These are phyloP conservation scores for Cephus pulcher DNA, from an alignment of 2,888 invertebrate genomes.

Conservation along the genomic window DNA sequence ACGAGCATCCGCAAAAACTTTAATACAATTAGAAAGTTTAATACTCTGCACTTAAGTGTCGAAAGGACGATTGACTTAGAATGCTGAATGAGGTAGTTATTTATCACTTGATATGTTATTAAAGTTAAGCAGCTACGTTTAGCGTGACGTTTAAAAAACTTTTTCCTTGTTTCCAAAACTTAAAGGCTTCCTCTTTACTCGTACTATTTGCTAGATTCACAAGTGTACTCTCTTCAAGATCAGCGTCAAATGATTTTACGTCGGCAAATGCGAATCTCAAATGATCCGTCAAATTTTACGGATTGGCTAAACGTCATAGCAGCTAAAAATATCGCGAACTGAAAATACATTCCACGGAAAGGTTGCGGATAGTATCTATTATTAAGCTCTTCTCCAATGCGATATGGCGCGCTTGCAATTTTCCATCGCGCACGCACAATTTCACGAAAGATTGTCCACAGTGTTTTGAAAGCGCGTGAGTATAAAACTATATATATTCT, in stretches of 20 bases:
- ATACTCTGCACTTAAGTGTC: background rate
- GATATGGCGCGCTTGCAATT: background rate
- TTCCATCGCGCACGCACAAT: background rate
- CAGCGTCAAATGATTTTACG: background rate
- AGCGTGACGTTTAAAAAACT: background rate
- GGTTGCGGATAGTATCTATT: slow-evolving; percentile 17
- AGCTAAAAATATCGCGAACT: slow-evolving; percentile 4
- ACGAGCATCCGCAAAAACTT: background rate
- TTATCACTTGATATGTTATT: background rate
- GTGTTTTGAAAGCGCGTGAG: background rate
- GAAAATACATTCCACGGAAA: slow-evolving; percentile 17
- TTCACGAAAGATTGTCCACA: background rate
- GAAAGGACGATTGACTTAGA: background rate
- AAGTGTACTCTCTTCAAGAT: background rate
- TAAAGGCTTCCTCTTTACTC: background rate
- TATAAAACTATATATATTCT: background rate
- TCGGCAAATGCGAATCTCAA: background rate
- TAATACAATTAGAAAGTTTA: background rate
- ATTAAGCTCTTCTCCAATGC: slow-evolving; percentile 13
- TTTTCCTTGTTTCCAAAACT: background rate
- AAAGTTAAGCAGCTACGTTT: background rate
- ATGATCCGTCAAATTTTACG: slow-evolving; percentile 20
- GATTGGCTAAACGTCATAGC: slow-evolving; percentile 19
- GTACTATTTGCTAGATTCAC: background rate
- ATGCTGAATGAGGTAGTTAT: background rate